phyloP scores from a whole-genome alignment of 2,888 invertebrate species.

The Malachius bipustulatus region DNA sequence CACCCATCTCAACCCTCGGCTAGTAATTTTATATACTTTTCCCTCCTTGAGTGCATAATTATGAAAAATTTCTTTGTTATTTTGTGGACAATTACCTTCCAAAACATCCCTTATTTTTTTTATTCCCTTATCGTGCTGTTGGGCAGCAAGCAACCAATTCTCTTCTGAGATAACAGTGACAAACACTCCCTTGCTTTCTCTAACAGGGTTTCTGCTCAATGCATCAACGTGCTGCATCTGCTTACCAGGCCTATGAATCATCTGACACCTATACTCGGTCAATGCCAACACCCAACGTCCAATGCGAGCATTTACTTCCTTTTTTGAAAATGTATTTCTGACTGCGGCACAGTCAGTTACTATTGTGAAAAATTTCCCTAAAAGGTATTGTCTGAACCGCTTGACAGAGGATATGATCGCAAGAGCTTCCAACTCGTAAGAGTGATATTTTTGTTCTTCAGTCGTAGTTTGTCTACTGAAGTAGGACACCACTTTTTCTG shows the following conservation, averaged over 20 bases:
- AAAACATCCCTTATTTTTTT: neutral
- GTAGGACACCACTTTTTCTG: slow-evolving; percentile 4
- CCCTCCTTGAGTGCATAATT: slow-evolving; percentile 1
- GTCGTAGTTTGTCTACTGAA: slow-evolving; percentile 5
- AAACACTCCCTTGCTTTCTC: neutral
- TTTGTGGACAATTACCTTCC: neutral
- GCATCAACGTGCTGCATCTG: no score
- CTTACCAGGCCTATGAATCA: no score
- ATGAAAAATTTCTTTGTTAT: slow-evolving; percentile 2
- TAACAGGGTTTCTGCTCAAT: neutral
- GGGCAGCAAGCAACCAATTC: slow-evolving; percentile 1
- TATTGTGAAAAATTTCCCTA: slow-evolving; percentile 21
- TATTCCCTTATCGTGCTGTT: neutral
- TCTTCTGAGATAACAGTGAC: slow-evolving; percentile 3
- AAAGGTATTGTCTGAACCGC: slow-evolving; percentile 22
- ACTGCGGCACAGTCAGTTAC: slow-evolving; percentile 22
- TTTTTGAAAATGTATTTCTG: slow-evolving; percentile 11
- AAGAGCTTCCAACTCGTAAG: slow-evolving; percentile 25
- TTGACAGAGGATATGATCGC: slow-evolving; percentile 24
- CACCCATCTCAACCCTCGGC: neutral
- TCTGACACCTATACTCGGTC: slow-evolving; percentile 15
- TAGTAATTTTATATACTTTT: slow-evolving; percentile 2
- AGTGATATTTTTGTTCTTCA: slow-evolving; percentile 2
- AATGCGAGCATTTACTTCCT: slow-evolving; percentile 13
- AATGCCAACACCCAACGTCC: no score